Conservation (phyloP, 2,113 vertebrate species). For the Malurus alboscapulatus region DNA sequence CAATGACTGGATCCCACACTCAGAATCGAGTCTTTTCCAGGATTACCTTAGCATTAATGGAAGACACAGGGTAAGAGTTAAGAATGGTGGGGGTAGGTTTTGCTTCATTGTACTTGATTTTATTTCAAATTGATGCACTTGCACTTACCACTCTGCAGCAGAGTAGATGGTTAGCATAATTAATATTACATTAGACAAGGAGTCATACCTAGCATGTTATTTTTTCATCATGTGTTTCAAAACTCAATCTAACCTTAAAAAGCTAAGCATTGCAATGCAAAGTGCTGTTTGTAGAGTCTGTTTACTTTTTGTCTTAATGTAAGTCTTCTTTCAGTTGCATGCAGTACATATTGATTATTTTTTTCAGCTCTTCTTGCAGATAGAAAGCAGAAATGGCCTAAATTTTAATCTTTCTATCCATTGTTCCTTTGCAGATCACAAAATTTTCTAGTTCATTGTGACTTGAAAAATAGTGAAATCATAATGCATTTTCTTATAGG, state of each 20-base stretch:
- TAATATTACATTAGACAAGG: neutral
- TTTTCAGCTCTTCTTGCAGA: neutral
- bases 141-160: neutral
- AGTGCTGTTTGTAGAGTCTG: neutral
- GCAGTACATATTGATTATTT: neutral
- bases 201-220: neutral
- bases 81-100: neutral
- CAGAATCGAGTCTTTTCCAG: slow-evolving; percentile 95
- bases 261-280: neutral
- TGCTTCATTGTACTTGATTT: neutral
- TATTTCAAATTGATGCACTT: neutral
- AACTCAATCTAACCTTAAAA: neutral
- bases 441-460: neutral
- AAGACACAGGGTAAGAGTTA: slow-evolving; percentile 89
- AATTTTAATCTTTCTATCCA: neutral
- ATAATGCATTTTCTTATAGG: neutral
- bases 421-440: neutral
- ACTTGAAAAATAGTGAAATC: neutral
- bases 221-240: neutral
- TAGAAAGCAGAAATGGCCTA: neutral
- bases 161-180: neutral
- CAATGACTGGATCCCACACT: slow-evolving; percentile 98
- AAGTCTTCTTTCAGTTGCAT: neutral
- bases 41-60: slow-evolving; percentile 95
- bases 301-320: neutral